These are phyloP conservation scores for Drosophila neocordata DNA, from an alignment of 1,140 invertebrate genomes.

Conservation along the genomic window DNA sequence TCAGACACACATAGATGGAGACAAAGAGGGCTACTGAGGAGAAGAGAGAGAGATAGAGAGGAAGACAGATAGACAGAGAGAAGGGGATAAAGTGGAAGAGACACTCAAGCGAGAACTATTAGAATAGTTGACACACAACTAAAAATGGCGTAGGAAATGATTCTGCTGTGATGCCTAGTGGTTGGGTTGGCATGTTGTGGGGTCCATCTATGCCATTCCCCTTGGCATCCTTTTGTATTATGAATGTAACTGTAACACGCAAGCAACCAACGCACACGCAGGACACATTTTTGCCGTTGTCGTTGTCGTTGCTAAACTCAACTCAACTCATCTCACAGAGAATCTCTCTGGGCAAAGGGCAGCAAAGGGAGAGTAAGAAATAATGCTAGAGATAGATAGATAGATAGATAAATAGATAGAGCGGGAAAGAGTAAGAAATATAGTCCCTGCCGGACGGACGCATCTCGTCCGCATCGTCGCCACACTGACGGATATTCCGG, in stretches of 20 bases:
- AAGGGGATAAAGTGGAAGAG: conserved; percentile 21
- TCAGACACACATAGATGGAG: conserved; percentile 54
- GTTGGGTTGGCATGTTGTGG: conserved; percentile 21
- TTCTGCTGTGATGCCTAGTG: conserved; percentile 63
- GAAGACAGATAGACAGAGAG: neutral
- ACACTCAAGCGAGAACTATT: conserved; percentile 47
- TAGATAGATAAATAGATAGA: neutral
- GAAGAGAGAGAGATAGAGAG: conserved; percentile 50
- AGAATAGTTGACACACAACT: conserved; percentile 60
- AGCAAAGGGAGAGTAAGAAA: too few species aligned
- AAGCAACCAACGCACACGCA: conserved; percentile 66
- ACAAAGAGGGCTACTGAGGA: too few species aligned
- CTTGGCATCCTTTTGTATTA: conserved; percentile 74
- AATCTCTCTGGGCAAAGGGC: neutral
- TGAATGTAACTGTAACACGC: conserved; percentile 76
- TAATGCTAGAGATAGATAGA: neutral
- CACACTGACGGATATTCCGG: conserved; percentile 79
- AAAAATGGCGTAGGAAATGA: conserved; percentile 76
- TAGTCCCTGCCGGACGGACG: conserved; percentile 46
- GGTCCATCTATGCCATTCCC: neutral
- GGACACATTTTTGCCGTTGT: conserved; percentile 38
- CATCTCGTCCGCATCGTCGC: conserved; percentile 67
- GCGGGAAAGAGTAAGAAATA: neutral
- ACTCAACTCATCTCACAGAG: conserved; percentile 6
- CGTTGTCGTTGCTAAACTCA: neutral